Evolutionary conservation across 2,113 vertebrate species (phyloP).

Genomic region (Phrynosoma platyrhinos): DNA sequence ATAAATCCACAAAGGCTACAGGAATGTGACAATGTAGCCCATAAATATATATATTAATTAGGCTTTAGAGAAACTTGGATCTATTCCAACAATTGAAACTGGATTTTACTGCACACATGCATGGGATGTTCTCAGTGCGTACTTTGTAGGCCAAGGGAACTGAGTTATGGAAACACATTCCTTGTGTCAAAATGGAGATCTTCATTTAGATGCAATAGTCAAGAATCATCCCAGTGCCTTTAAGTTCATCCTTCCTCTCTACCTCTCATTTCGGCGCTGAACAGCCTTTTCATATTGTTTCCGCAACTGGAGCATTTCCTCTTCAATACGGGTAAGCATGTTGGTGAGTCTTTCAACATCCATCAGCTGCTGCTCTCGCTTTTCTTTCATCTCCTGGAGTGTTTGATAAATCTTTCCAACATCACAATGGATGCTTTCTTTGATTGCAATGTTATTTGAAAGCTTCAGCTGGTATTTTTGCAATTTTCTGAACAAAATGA

Average conservation of each 20-base stretch:
- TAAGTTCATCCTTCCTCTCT: not conserved
- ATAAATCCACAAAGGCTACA: no score
- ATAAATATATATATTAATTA: no score
- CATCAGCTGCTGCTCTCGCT: constrained; percentile 77
- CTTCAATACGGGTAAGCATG: constrained; percentile 77
- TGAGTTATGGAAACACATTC: not conserved
- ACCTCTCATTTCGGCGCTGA: constrained; percentile 85
- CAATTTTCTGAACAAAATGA: constrained; percentile 71
- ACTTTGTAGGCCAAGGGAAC: not conserved
- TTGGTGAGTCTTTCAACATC: constrained; percentile 78
- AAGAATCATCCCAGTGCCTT: not conserved
- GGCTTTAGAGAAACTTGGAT: no score
- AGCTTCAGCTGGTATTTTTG: constrained; percentile 84
- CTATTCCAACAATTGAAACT: no score
- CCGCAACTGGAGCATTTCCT: constrained; percentile 77
- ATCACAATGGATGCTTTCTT: constrained; percentile 80
- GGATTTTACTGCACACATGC: no score
- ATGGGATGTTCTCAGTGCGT: no score
- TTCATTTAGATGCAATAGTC: not conserved
- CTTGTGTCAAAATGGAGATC: not conserved
- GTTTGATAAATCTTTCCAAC: constrained; percentile 73
- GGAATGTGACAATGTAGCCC: no score
- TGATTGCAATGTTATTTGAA: constrained; percentile 76
- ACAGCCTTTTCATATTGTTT: constrained; percentile 78
- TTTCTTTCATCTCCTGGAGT: constrained; percentile 78